Base-by-base conservation (phyloP, 1,140 invertebrate genomes). In the Chrysomallon squamiferum region DNA sequence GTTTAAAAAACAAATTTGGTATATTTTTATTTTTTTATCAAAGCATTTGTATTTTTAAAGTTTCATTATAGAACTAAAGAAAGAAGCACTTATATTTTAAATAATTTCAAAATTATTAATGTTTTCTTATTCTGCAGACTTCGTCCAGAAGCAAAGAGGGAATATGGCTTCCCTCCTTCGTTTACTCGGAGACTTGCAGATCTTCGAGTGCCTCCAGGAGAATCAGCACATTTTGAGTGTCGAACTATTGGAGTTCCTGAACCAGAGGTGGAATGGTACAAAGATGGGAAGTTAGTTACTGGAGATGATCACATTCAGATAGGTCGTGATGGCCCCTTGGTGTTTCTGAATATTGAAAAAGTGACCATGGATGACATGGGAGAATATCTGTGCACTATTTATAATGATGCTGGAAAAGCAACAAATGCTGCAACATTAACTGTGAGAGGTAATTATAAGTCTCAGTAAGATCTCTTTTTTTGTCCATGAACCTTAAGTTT, bases 331-430 rank as follows among this genome's bases (percentile, higher is more conserved):
- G 75, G 71, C 7, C 72, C 74, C 20, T 66, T 65, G 2, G 92
- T 90, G 77, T 87, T 84, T 1, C 82, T 96, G 29, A 89, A 84
- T 1, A 91, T 96, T n/a, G 81, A 86, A 0, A 88, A 90, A 29
- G 85, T 93, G 0, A 84, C 67, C 11, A 35, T 59, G 7, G 82
- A 84, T 69, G 87, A 89, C 69, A 85, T 85, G 27, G 93, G 93
- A 43, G 88, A 88, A 56, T 88, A 93, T 60, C 89, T 90, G n/a
- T 83, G 81, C 66, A 76, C 70, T 20, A 66, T 81, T 9, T 69
- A 65, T 45, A 85, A 84, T 62, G 69, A 73, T n/a, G 72, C 78
- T 35, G 83, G 83, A 25, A 75, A 83, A 59, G 74, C 75, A 2
- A 72, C 72, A 4, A 80, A 76, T 61, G 66, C 71, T 22, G 79